Percentiles rank a stretch among this genome's conserved stretches.
phyloP scores from a whole-genome alignment of 2,113 vertebrate species.

The Poicephalus meyeri region DNA sequence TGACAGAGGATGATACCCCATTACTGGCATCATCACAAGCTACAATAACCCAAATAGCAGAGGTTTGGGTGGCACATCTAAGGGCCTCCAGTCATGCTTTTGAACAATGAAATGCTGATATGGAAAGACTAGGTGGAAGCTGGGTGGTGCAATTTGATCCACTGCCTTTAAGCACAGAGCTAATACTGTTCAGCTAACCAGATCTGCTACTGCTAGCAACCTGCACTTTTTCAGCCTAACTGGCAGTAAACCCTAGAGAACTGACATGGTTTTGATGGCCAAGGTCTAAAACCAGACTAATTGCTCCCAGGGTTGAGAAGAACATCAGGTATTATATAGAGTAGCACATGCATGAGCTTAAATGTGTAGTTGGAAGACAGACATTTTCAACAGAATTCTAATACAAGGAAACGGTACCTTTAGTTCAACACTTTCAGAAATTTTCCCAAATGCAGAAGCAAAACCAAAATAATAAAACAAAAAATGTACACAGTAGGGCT shows the following conservation, averaged over 20 bases:
- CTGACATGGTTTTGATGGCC: not conserved
- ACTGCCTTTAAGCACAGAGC: not conserved
- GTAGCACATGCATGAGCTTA: not conserved
- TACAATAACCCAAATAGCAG: not conserved
- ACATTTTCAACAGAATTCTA: not conserved
- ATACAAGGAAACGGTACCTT: not conserved
- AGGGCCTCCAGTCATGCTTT: not conserved
- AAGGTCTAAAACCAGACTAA: not conserved
- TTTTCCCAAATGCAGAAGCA: not conserved
- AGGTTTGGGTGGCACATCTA: too few species aligned
- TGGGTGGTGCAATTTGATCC: not conserved
- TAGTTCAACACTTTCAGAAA: not conserved
- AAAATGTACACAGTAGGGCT: not conserved
- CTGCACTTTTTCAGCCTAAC: not conserved
- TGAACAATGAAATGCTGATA: not conserved
- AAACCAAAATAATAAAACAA: not conserved
- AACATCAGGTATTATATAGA: not conserved
- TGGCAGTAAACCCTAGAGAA: not conserved
- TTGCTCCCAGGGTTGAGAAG: not conserved
- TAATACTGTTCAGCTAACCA: not conserved
- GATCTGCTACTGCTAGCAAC: not conserved
- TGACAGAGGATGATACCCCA: accelerated
- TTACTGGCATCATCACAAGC: not conserved
- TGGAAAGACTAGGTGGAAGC: not conserved
- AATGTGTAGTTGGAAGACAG: not conserved